Conservation (phyloP, 2,113 vertebrate species). For the Rhinolophus ferrumequinum region DNA sequence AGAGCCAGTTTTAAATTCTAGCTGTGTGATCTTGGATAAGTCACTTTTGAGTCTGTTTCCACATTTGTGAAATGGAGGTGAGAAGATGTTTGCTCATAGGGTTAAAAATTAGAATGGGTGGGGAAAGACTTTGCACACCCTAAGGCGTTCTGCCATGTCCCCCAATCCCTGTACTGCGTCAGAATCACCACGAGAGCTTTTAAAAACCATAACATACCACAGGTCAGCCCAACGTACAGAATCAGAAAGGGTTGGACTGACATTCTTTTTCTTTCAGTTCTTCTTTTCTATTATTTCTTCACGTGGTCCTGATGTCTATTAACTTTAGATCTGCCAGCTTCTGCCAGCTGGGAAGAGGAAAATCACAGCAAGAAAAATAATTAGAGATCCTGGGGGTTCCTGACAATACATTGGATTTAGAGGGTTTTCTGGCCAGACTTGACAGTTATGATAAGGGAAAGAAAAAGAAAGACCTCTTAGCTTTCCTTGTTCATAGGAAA, state of each 20-base stretch:
- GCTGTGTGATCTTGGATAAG: not conserved
- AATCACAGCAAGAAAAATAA: not conserved
- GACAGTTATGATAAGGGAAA: not conserved
- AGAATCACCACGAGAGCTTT: not conserved
- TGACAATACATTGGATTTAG: not conserved
- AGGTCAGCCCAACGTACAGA: not conserved
- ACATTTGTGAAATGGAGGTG: not conserved
- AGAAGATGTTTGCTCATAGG: not conserved
- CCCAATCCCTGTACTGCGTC: not conserved
- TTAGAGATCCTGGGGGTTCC: not conserved
- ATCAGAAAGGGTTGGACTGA: not conserved
- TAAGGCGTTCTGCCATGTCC: not conserved
- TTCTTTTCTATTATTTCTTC: constrained; percentile 5
- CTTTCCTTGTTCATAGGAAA: not conserved
- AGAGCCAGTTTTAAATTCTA: not conserved
- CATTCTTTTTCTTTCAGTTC: not conserved
- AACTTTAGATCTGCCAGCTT: constrained; percentile 25
- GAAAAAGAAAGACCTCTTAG: constrained; percentile 19
- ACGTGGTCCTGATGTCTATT: not conserved
- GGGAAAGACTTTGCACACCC: not conserved
- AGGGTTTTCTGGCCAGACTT: not conserved
- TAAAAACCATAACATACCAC: not conserved
- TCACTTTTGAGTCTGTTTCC: not conserved
- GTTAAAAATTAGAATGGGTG: not conserved
- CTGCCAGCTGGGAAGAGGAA: constrained; percentile 46